Evolutionary conservation across 2,113 vertebrate species (phyloP).

Genomic region (Limanda limanda): DNA sequence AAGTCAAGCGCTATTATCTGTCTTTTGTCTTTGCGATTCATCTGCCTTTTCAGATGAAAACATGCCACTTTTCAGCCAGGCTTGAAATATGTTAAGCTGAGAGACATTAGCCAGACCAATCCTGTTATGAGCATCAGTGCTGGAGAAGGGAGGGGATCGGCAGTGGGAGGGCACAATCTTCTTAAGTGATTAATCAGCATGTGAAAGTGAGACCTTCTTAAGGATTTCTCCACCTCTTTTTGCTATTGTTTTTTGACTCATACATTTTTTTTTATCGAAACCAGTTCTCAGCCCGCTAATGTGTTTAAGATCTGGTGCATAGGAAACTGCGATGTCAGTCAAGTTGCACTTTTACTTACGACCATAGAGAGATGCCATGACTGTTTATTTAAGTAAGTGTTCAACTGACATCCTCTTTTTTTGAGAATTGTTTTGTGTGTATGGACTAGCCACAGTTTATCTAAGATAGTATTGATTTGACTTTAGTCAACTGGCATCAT

Average conservation of each 20-base stretch:
- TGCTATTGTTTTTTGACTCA: constrained; percentile 13
- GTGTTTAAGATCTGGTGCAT: neutral
- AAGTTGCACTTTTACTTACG: neutral
- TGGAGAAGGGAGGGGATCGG: neutral
- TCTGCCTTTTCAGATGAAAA: constrained; percentile 78
- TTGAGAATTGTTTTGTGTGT: no score
- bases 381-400: neutral
- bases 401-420: neutral
- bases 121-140: constrained; percentile 77
- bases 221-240: constrained; percentile 59
- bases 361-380: neutral
- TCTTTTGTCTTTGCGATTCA: constrained; percentile 74
- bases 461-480: neutral
- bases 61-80: constrained; percentile 64
- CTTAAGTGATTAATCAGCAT: constrained; percentile 84
- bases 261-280: neutral
- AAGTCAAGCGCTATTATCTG: constrained; percentile 72
- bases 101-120: constrained; percentile 80
- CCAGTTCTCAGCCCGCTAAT: neutral
- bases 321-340: neutral
- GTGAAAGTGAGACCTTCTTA: constrained; percentile 78
- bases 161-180: constrained; percentile 63
- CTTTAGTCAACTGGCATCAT: constrained; percentile 41
- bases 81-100: constrained; percentile 67
- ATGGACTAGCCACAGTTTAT: no score